Evolutionary conservation across 2,797 vertebrate species (phyloP).

Genomic region (Hybognathus amarus): DNA sequence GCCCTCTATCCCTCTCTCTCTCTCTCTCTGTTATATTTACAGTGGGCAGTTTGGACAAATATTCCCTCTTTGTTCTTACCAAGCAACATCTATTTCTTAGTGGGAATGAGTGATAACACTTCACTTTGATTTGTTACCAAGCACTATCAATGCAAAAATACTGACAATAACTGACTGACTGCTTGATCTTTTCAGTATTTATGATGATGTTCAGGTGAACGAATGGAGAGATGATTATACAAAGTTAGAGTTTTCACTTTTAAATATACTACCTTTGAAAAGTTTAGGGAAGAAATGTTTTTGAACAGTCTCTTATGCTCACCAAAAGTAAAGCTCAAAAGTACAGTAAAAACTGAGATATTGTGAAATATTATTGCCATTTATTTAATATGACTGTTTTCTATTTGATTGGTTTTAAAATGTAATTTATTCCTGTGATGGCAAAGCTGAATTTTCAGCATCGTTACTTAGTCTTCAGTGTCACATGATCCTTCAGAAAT

Average conservation of each 20-base stretch:
- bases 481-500: not conserved
- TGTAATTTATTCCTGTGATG: too few relatives aligned
- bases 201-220: not conserved
- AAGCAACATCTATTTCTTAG: not conserved
- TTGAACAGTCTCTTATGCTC: not conserved
- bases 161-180: not conserved
- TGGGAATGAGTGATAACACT: too few relatives aligned
- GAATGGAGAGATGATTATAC: not conserved
- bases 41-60: not conserved
- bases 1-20: slow-evolving; percentile 11
- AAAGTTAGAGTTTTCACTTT: not conserved
- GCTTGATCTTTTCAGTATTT: not conserved
- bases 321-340: not conserved
- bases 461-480: not conserved
- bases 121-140: not conserved
- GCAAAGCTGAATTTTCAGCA: too few relatives aligned
- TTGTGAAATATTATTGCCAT: not conserved
- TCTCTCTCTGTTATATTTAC: slow-evolving; percentile 19
- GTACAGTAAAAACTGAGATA: not conserved
- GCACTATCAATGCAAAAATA: not conserved
- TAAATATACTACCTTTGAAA: not conserved
- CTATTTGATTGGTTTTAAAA: not conserved
- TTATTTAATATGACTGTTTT: not conserved
- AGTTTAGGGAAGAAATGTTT: not conserved
- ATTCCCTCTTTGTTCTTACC: not conserved